These are phyloP conservation scores for Ciconia boyciana DNA, from an alignment of 2,113 vertebrate genomes.

Conservation along the genomic window DNA sequence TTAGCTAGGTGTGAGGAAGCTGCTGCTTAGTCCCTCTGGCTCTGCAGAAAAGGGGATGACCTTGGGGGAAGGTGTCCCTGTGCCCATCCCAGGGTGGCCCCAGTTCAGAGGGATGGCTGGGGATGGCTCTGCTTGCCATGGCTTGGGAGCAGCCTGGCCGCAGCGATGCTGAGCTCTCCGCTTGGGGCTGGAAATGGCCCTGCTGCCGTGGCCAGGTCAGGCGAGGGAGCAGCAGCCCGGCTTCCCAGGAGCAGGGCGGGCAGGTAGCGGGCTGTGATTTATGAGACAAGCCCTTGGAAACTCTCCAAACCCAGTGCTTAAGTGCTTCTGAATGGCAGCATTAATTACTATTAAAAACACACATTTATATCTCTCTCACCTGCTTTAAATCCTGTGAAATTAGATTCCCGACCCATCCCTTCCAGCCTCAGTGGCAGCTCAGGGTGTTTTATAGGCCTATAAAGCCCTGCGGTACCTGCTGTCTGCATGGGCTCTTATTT, in stretches of 20 bases:
- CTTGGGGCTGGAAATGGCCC: not conserved
- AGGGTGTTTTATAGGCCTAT: conserved; percentile 66
- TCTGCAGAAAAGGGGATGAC: not conserved
- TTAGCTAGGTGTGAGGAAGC: accelerated
- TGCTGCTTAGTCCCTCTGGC: not conserved
- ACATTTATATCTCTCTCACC: conserved; percentile 69
- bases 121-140: not conserved
- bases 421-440: conserved; percentile 53
- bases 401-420: conserved; percentile 64
- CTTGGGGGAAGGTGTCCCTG: not conserved
- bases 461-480: conserved; percentile 61
- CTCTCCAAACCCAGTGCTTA: conserved; percentile 32
- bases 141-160: accelerated
- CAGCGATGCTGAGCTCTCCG: accelerated
- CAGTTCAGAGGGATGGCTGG: accelerated
- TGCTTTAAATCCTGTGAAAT: conserved; percentile 74
- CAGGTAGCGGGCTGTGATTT: conserved; percentile 26
- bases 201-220: accelerated
- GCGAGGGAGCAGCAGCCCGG: not conserved
- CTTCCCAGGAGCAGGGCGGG: not conserved
- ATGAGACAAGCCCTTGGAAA: conserved; percentile 36
- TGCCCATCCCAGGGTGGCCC: not conserved
- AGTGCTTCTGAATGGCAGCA: conserved; percentile 65
- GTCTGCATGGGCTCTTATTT: conserved; percentile 59
- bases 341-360: conserved; percentile 74